A percentile compares a stretch with the other conserved stretches of the same genome.
phyloP scores from a whole-genome alignment of 2,888 invertebrate genomes.

The Cephus spinipes region DNA sequence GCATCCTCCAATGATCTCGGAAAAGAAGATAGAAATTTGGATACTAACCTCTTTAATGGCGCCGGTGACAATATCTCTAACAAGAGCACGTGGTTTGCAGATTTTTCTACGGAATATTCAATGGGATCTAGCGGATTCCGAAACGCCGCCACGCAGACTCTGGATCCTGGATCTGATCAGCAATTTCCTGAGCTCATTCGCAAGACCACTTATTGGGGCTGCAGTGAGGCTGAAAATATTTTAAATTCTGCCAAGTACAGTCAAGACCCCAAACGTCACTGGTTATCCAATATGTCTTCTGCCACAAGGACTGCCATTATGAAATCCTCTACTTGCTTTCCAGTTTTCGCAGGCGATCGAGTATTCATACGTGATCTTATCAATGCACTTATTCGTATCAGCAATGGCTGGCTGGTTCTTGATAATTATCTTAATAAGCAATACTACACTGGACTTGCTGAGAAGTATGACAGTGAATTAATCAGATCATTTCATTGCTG shows the following conservation, averaged over 20 bases:
- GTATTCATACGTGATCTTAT: slow-evolving; percentile 51
- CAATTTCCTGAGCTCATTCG: slow-evolving; percentile 50
- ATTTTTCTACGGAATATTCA: slow-evolving; percentile 39
- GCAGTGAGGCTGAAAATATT: slow-evolving; percentile 53
- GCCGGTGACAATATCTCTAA: slow-evolving; percentile 48
- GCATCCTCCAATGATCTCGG: slow-evolving; percentile 53
- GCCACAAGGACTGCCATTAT: slow-evolving; percentile 56
- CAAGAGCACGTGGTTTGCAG: slow-evolving; percentile 46
- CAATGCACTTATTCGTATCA: slow-evolving; percentile 53
- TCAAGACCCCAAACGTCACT: slow-evolving; percentile 36
- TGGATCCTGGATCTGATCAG: slow-evolving; percentile 29
- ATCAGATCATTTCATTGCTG: slow-evolving; percentile 47
- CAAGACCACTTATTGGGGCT: slow-evolving; percentile 53
- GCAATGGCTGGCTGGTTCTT: slow-evolving; percentile 59
- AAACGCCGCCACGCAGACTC: slow-evolving; percentile 48
- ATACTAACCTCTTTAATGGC: slow-evolving; percentile 36
- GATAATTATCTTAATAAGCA: slow-evolving; percentile 61
- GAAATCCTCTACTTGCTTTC: slow-evolving; percentile 57
- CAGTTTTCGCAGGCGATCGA: slow-evolving; percentile 52
- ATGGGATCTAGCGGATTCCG: slow-evolving; percentile 11
- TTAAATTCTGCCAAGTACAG: slow-evolving; percentile 36
- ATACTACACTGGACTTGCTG: slow-evolving; percentile 48
- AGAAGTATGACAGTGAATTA: slow-evolving; percentile 49
- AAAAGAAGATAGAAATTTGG: slow-evolving; percentile 14
- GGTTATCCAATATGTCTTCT: slow-evolving; percentile 47